Percentiles rank a stretch among this genome's conserved stretches.
Conservation (phyloP, 2,797 vertebrate species). For the Salmo trutta region DNA sequence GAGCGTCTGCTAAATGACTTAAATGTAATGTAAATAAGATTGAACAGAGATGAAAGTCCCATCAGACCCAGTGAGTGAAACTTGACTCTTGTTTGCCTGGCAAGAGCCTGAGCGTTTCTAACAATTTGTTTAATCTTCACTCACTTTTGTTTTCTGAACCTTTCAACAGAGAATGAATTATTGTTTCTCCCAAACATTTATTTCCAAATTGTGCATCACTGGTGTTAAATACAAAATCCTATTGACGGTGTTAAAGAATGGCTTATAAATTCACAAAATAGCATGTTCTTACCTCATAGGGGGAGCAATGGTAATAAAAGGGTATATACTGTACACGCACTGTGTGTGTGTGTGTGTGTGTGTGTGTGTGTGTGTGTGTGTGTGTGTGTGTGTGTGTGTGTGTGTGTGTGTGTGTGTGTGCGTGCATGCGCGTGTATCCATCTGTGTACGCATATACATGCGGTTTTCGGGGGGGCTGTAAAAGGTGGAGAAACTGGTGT, state of each 20-base stretch:
- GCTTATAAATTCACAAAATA: background rate
- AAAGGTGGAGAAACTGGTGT: conserved; percentile 24
- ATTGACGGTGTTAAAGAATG: background rate
- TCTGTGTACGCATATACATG: background rate
- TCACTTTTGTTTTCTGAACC: background rate
- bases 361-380: background rate
- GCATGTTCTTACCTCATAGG: background rate
- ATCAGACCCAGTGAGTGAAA: background rate
- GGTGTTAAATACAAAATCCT: background rate
- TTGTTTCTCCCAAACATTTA: background rate
- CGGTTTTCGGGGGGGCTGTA: conserved; percentile 24
- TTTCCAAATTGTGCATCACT: background rate
- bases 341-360: background rate
- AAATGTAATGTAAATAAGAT: background rate
- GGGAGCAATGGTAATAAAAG: background rate
- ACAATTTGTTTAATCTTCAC: background rate
- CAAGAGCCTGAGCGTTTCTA: background rate
- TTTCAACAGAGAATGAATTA: background rate
- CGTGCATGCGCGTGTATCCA: too few species aligned
- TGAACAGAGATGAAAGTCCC: background rate
- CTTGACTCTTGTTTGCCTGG: background rate
- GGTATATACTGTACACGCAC: background rate
- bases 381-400: too few species aligned
- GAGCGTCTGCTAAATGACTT: too few species aligned
- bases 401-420: too few species aligned